Conservation (phyloP, 2,113 vertebrate genomes). For the Rutilus rutilus region DNA sequence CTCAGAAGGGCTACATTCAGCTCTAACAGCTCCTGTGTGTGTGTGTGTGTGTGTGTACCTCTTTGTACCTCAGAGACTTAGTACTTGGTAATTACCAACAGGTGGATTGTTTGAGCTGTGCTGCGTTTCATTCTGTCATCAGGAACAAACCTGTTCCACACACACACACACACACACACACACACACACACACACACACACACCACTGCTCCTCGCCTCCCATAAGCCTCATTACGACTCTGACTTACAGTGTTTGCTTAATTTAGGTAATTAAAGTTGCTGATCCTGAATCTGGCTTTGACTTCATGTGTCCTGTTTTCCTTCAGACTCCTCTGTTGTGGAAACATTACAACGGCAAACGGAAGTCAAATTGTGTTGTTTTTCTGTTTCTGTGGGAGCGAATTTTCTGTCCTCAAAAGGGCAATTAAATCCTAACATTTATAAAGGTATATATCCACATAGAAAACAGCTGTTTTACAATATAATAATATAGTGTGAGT, state of each 20-base stretch:
- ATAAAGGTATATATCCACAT: not conserved
- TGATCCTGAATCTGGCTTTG: constrained; percentile 33
- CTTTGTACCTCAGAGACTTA: constrained; percentile 62
- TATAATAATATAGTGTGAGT: no score
- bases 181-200: constrained; percentile 42
- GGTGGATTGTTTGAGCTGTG: constrained; percentile 63
- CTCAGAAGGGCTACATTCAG: constrained; percentile 38
- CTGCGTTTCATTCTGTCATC: constrained; percentile 58
- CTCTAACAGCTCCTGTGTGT: constrained; percentile 56
- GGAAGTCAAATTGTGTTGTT: not conserved
- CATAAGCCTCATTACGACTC: constrained; percentile 29
- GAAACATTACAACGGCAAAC: not conserved
- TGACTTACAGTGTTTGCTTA: constrained; percentile 21
- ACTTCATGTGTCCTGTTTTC: not conserved
- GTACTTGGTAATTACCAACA: constrained; percentile 74
- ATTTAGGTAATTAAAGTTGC: constrained; percentile 39
- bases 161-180: constrained; percentile 43
- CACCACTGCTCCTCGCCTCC: constrained; percentile 12
- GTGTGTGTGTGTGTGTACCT: constrained; percentile 39
- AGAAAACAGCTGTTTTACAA: no score
- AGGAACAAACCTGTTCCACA: constrained; percentile 60
- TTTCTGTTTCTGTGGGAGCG: not conserved
- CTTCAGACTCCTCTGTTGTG: not conserved
- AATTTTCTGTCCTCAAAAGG: constrained; percentile 9
- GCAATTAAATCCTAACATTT: not conserved